Conservation (phyloP, 2,888 invertebrate genomes). For the Idaea dimidiata region DNA sequence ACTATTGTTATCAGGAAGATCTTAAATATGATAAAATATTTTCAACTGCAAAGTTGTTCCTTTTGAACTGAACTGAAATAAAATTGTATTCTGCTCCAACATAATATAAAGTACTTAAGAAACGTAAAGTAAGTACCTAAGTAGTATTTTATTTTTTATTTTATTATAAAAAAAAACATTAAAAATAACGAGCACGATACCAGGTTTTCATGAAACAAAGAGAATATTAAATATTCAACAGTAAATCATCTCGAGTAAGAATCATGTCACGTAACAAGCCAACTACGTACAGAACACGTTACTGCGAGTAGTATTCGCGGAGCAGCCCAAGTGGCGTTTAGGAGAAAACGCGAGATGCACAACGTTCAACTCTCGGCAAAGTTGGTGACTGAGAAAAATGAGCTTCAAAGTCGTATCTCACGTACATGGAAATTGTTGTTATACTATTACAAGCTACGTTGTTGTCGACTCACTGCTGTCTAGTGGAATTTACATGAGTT, state of each 20-base stretch:
- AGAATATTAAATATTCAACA: constrained; percentile 12
- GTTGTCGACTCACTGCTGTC: constrained; percentile 33
- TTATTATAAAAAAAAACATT: not conserved
- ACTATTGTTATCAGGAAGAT: too few species aligned
- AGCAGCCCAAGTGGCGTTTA: constrained; percentile 34
- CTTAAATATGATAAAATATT: too few species aligned
- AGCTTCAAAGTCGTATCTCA: constrained; percentile 14
- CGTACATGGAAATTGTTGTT: constrained; percentile 32
- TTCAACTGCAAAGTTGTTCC: too few species aligned
- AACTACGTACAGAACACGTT: constrained; percentile 30
- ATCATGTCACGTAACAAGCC: constrained; percentile 29
- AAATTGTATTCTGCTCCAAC: not conserved
- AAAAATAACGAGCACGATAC: not conserved
- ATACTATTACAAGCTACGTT: constrained; percentile 34
- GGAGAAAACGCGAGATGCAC: constrained; percentile 30
- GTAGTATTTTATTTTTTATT: not conserved
- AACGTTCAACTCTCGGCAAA: constrained; percentile 25
- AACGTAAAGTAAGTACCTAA: not conserved
- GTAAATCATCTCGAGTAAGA: constrained; percentile 27
- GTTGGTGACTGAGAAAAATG: constrained; percentile 27
- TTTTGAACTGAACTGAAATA: not conserved
- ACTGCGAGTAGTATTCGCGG: constrained; percentile 22
- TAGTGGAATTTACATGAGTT: constrained; percentile 34
- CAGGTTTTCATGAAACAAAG: constrained; percentile 14
- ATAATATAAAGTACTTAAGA: too few species aligned